Evolutionary conservation across 2,888 invertebrate species (phyloP).

Genomic region (Drosophila algonquin): DNA sequence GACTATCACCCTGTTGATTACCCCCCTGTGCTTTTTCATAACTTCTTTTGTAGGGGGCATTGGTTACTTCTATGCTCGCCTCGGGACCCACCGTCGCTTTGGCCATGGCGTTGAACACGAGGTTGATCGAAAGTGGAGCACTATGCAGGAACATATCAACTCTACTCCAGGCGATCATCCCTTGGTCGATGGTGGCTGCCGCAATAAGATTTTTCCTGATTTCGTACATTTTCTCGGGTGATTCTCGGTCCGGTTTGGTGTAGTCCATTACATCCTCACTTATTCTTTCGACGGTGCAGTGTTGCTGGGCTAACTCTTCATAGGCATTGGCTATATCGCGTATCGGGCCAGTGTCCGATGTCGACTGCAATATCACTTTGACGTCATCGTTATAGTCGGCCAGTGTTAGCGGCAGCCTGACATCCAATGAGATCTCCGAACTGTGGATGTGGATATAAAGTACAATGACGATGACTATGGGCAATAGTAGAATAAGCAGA

Average conservation of each 20-base stretch:
- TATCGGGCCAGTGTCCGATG: neutral
- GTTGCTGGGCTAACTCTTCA: neutral
- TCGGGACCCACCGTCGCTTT: neutral
- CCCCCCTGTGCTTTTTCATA: too few relatives aligned
- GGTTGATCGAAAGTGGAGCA: constrained; percentile 25
- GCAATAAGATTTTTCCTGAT: neutral
- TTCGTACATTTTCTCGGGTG: neutral
- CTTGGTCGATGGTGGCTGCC: neutral
- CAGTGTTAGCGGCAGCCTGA: neutral
- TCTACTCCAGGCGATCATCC: constrained; percentile 3
- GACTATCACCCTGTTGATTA: too few relatives aligned
- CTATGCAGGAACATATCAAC: constrained; percentile 1
- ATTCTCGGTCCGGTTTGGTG: neutral
- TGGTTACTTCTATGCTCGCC: constrained; percentile 83
- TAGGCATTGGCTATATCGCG: neutral
- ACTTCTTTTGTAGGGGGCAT: constrained; percentile 85
- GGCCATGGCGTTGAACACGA: constrained; percentile 35
- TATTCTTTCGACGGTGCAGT: neutral
- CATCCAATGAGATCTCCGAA: too few relatives aligned
- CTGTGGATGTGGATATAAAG: too few relatives aligned
- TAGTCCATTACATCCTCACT: neutral
- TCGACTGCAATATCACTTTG: neutral
- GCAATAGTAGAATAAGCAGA: constrained; percentile 6
- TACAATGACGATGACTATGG: too few relatives aligned
- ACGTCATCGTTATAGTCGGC: neutral